A percentile compares a stretch with the other conserved stretches of the same genome.
Conservation (phyloP, 2,113 vertebrate genomes). For the Hypomesus transpacificus region DNA sequence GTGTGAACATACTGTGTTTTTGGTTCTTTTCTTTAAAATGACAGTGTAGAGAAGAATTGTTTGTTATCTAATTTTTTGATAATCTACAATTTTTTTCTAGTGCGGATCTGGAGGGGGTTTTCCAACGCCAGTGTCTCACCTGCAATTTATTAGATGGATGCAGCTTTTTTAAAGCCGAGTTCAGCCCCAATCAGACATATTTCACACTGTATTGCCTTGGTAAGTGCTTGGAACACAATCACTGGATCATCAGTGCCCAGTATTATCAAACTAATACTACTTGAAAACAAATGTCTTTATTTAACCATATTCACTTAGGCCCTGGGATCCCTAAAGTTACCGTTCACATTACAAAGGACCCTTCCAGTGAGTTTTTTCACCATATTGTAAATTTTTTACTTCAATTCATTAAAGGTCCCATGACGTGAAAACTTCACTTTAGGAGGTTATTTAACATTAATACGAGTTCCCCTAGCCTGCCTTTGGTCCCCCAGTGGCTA, state of each 20-base stretch:
- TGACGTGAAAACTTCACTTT: too few species aligned
- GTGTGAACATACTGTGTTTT: neutral
- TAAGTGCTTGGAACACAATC: conserved; percentile 31
- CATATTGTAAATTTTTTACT: neutral
- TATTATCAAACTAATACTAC: too few species aligned
- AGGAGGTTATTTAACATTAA: too few species aligned
- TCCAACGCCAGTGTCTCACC: conserved; percentile 75
- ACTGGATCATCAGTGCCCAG: neutral
- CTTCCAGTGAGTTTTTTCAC: conserved; percentile 66
- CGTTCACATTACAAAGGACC: conserved; percentile 69
- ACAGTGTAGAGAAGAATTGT: conserved; percentile 21
- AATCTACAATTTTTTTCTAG: conserved; percentile 49
- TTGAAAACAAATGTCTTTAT: conserved; percentile 6
- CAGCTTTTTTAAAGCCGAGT: conserved; percentile 69
- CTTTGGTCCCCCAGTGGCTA: too few species aligned
- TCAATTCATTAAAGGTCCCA: conserved; percentile 35
- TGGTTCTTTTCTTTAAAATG: neutral
- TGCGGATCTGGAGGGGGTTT: conserved; percentile 70
- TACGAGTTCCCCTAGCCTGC: too few species aligned
- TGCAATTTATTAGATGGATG: conserved; percentile 74
- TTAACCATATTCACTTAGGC: conserved; percentile 53
- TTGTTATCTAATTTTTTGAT: conserved; percentile 9
- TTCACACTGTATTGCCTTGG: conserved; percentile 77
- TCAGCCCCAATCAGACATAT: conserved; percentile 73
- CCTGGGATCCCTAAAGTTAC: conserved; percentile 76